phyloP scores from a whole-genome alignment of 2,888 invertebrate genomes.

The Lathronympha strigana region DNA sequence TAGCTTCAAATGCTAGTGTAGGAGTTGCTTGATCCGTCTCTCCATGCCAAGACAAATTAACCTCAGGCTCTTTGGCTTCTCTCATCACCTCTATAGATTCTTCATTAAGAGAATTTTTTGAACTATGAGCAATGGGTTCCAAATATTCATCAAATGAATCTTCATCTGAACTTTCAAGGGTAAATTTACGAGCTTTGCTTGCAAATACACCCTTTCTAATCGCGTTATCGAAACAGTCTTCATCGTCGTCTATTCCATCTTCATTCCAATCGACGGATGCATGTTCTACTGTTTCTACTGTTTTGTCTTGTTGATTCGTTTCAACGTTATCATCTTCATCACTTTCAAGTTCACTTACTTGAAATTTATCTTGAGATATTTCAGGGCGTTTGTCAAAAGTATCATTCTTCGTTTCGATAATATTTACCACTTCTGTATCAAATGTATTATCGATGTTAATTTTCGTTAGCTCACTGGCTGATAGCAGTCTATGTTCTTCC shows the following conservation, averaged over 20 bases:
- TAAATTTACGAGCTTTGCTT: not conserved
- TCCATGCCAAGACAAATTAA: not conserved
- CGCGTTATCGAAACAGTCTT: slow-evolving; percentile 17
- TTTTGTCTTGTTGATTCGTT: not conserved
- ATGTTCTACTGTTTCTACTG: not conserved
- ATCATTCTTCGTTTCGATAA: not conserved
- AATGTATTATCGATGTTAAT: not conserved
- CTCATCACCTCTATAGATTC: slow-evolving; percentile 28
- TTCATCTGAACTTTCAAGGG: not conserved
- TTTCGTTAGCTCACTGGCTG: slow-evolving; percentile 6
- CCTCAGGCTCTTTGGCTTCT: not conserved
- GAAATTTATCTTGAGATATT: not conserved
- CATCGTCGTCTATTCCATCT: not conserved
- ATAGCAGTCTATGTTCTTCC: not conserved
- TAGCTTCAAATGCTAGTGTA: not conserved
- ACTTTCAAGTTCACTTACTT: not conserved
- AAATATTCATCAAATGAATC: not conserved
- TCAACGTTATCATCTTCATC: not conserved
- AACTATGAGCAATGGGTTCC: slow-evolving; percentile 16
- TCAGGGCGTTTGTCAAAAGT: not conserved
- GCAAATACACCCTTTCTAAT: slow-evolving; percentile 22
- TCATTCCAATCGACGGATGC: slow-evolving; percentile 4
- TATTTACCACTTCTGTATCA: not conserved
- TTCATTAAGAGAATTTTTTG: not conserved
- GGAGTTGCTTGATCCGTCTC: slow-evolving; percentile 10